Evolutionary conservation across 2,888 invertebrate genomes (phyloP).

Genomic region (Subacronicta megacephala): DNA sequence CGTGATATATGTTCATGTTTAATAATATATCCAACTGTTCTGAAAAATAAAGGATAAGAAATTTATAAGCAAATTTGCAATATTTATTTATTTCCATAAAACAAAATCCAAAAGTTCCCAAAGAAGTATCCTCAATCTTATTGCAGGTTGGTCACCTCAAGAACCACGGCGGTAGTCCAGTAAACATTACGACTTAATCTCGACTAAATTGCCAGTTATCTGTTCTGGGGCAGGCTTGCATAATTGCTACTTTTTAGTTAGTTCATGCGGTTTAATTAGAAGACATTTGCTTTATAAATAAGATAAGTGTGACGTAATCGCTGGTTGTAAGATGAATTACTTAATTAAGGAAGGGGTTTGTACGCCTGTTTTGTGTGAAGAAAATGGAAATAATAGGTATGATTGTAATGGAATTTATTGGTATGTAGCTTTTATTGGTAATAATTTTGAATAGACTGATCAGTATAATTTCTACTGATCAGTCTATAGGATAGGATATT

Average conservation of each 20-base stretch:
- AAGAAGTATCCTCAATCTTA: slow-evolving; percentile 10
- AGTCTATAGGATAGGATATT: no score
- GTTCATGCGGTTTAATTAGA: slow-evolving; percentile 63
- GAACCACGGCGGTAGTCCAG: slow-evolving; percentile 66
- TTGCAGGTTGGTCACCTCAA: slow-evolving; percentile 51
- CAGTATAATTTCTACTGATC: no score
- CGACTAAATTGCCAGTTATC: slow-evolving; percentile 78
- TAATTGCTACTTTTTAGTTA: slow-evolving; percentile 68
- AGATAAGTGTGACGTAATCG: slow-evolving; percentile 49
- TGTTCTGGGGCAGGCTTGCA: slow-evolving; percentile 68
- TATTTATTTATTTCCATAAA: not conserved
- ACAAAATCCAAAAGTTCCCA: not conserved
- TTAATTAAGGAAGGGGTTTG: slow-evolving; percentile 36
- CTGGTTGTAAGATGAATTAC: slow-evolving; percentile 45
- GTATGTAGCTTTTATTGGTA: not conserved
- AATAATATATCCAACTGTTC: no score
- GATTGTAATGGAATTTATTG: not conserved
- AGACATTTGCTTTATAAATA: slow-evolving; percentile 45
- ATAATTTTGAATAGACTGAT: no score
- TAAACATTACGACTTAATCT: slow-evolving; percentile 82
- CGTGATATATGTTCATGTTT: no score
- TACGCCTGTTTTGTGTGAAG: not conserved
- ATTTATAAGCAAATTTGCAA: not conserved
- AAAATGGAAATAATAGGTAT: not conserved
- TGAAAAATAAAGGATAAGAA: no score